Evolutionary conservation across 1,140 invertebrate species (phyloP), one percentile per base, ranked within the genome.

Genomic region (Drosophila nigromelanica): DNA sequence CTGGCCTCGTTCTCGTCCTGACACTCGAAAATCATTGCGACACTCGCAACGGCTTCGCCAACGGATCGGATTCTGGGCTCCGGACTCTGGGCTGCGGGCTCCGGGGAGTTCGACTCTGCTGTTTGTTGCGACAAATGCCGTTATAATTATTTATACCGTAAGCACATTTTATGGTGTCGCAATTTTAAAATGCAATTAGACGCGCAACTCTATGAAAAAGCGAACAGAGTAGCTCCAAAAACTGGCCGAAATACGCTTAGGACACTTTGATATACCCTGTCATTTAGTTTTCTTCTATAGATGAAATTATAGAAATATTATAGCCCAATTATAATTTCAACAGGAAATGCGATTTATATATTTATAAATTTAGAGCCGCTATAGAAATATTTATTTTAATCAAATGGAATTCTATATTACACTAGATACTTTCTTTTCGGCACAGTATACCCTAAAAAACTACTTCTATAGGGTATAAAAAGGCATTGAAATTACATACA

Each of bases 101-200:
- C 21, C 33, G 58, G 39, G 24, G 48, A 64, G 56, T 63, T 67
- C 18, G 50, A 68, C 61, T 55, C 51, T 50, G 62, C 76, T 80
- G 81, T 82, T 81, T 89, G 80, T 83, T 89, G 79, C 85, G 79
- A 89, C 79, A 89, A 89, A 89, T 89, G 79, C 73, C 85, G 80
- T 89, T 89, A 89, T 83, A 89, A 89, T 89, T 89, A 89, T 89
- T 89, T 89, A 89, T 89, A 89, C 73, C 63, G 83, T 89, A 89
- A 89, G 85, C 85, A 89, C 85, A 89, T 89, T 89, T 89, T 89
- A 89, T 89, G 85, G 83, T 89, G 83, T 89, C 85, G 85, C 83
- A 89, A 89, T 89, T 89, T 89, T 89, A 89, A 89, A 89, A 89
- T 89, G 83, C 83, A 89, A 89, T 89, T 89, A 89, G 83, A 89